Evolutionary conservation across 2,888 invertebrate genomes (phyloP).

Genomic region (Euplexia lucipara): DNA sequence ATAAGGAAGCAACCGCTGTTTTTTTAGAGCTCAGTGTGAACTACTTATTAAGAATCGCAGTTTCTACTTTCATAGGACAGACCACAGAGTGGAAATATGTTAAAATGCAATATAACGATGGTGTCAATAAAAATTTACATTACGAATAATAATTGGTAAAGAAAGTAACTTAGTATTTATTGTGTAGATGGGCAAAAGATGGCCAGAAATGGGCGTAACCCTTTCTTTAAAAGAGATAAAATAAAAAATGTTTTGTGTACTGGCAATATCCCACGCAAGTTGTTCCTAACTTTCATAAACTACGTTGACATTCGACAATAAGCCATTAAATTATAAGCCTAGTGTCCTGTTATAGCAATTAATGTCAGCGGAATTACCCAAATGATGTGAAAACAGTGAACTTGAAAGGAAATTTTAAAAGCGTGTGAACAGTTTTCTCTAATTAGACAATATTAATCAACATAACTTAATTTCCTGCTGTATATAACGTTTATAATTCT

Average conservation of each 20-base stretch:
- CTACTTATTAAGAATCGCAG: too few relatives aligned
- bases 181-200: too few relatives aligned
- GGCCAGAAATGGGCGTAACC: too few relatives aligned
- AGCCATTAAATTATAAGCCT: background rate
- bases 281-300: background rate
- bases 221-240: too few relatives aligned
- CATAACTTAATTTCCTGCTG: slow-evolving; percentile 20
- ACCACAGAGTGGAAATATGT: too few relatives aligned
- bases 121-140: too few relatives aligned
- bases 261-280: background rate
- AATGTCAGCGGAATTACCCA: background rate
- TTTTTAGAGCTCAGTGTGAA: too few relatives aligned
- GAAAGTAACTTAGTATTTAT: too few relatives aligned
- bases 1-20: too few relatives aligned
- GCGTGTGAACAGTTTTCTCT: slow-evolving; percentile 18
- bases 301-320: slow-evolving; percentile 1
- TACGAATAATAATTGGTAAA: too few relatives aligned
- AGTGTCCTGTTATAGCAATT: slow-evolving; percentile 4
- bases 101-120: too few relatives aligned
- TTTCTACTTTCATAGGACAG: too few relatives aligned
- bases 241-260: background rate
- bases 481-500: slow-evolving; percentile 11
- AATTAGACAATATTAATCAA: slow-evolving; percentile 13
- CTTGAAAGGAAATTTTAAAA: background rate
- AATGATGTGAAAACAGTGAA: slow-evolving; percentile 7